Evolutionary conservation across 1,140 invertebrate species (phyloP).

Genomic region (Musca vetustissima): DNA sequence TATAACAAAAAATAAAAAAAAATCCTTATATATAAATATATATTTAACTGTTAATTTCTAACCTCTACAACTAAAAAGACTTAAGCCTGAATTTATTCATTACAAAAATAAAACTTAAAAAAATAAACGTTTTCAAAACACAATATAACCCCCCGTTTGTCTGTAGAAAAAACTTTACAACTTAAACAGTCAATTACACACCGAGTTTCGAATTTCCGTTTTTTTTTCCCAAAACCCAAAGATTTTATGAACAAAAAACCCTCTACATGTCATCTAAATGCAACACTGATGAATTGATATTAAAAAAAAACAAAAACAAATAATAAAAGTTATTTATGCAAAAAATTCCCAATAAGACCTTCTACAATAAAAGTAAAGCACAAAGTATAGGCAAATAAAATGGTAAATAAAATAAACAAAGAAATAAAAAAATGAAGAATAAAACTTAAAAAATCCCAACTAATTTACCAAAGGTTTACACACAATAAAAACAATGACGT

Average conservation of each 20-base stretch:
- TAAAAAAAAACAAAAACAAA: not conserved
- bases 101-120: slow-evolving; percentile 5
- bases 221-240: not conserved
- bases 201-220: not conserved
- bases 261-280: not conserved
- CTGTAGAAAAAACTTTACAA: not conserved
- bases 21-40: too few species aligned
- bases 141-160: not conserved
- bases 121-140: slow-evolving; percentile 4
- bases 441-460: not conserved
- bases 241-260: too few species aligned
- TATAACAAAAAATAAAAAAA: too few species aligned
- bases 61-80: slow-evolving; percentile 15
- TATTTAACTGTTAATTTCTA: not conserved
- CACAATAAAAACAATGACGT: too few species aligned
- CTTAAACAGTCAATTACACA: slow-evolving; percentile 15
- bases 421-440: too few species aligned
- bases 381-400: too few species aligned
- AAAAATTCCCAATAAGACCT: too few species aligned
- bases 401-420: too few species aligned
- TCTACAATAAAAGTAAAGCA: too few species aligned
- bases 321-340: not conserved
- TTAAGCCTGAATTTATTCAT: slow-evolving; percentile 26
- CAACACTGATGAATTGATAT: slow-evolving; percentile 18
- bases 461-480: not conserved